Base-by-base conservation (phyloP, 2,888 invertebrate genomes). In the Caenorhabditis sp. region DNA sequence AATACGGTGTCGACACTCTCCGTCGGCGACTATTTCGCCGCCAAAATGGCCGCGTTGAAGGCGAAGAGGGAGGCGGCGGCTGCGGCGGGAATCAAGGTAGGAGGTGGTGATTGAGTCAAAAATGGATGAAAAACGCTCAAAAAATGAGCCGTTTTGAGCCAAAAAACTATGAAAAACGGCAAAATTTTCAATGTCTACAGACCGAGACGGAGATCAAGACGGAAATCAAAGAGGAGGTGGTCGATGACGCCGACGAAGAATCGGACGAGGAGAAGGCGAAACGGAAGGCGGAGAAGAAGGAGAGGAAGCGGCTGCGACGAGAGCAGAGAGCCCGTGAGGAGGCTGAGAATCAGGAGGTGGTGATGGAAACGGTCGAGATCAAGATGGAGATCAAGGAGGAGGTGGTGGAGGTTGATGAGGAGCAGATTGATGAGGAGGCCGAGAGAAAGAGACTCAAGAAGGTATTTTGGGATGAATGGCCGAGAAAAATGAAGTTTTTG, bases 21-120 rank as follows among this genome's bases (percentile, higher is more conserved):
- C 10, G 88, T 90, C 61, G 85, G 83, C 19, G 90, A 90, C 41
- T 90, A 90, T 79, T 90, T 90, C 70, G 90, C 90, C 19, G 82
- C 86, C 0, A 90, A 90, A 82, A 86, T 89, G 88, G 89, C 89
- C 19, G 87, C 88, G 14, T 26, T 89, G 58, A 86, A 87, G 59
- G 87, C 86, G 10, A 85, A 85, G 80, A 31, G 82, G 69, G 83
- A 81, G 47, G 75, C 76, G 14, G 76, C 76, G 5, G 76, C n/a
- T n/a, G n/a, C 76, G 31, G 44, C 56, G 3, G 73, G 68, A 51
- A 44, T 19, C 19, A 61, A 61, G 61, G 24, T 24, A n/a, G 35
- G n/a, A 47, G 19, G 3, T 47, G 47, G 5, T 6, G 14, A 19
- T 19, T 47, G 19, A 47, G 10, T 12, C 38, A 38, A 47, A 47